Base-by-base conservation (phyloP, 2,888 invertebrate species). In the Euclidia mi region DNA sequence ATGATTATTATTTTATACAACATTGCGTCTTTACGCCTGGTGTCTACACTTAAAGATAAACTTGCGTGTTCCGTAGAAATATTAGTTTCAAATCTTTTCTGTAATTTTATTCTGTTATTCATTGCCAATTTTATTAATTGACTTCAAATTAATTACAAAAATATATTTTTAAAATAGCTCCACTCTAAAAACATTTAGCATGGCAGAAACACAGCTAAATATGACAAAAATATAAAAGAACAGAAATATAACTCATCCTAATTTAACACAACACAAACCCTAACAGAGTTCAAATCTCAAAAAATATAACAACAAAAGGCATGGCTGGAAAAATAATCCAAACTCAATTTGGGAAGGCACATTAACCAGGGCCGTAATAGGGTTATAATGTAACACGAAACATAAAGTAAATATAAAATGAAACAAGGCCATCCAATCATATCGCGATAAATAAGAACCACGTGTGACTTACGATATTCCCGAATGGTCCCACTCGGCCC, bases 391-490 rank as follows among this genome's bases (percentile, higher is more conserved):
- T 56, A 56, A 68, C 48, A 50, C 51, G 56, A 63, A 67, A 70
- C 68, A 67, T 71, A 71, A 71, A 66, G 71, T 73, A 71, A 76
- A 75, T 74, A 69, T 78, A 59, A 69, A 59, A 61, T 47, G 58
- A 73, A 57, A 64, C 64, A 73, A 57, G 65, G 56, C 65, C 65
- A 75, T 69, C 75, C 79, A 79, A 82, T 83, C 79, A 79, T 80
- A 75, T 55, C 59, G 65, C 71, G 62, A 78, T 81, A 81, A 79
- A 82, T 76, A 80, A 79, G 61, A 47, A 35, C 45, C 65, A 62
- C 68, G 56, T 71, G 65, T 75, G 71, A 75, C 71, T 68, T 71
- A 72, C 66, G 63, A 64, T 64, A 58, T 42, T 12, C 20, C 40
- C 15, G 15, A 35, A 35, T 35, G 35, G 35, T 17, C 15, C 14